Evolutionary conservation across 2,888 invertebrate genomes (phyloP).

Genomic region (Junonia oenone): DNA sequence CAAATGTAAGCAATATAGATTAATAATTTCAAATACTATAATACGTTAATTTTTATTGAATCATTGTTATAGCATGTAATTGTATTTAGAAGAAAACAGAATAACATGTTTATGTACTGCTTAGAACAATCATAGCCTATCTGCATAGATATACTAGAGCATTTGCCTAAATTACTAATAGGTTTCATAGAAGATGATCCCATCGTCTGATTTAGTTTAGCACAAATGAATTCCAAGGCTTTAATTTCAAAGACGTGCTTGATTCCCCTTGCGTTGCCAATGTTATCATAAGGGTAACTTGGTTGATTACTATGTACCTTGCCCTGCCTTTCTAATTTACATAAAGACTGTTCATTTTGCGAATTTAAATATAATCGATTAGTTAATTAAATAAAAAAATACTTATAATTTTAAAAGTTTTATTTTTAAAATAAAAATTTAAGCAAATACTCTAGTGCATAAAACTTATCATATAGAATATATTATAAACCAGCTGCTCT

Average conservation of each 20-base stretch:
- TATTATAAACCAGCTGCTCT: conserved; percentile 65
- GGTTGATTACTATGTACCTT: too few relatives aligned
- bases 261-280: neutral
- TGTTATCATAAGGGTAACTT: neutral
- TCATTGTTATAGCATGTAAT: conserved; percentile 68
- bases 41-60: conserved; percentile 58
- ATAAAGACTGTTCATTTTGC: neutral
- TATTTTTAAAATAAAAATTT: neutral
- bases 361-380: neutral
- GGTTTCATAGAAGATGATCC: neutral
- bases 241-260: neutral
- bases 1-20: conserved; percentile 78
- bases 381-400: neutral
- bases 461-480: conserved; percentile 21
- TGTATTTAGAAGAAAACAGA: conserved; percentile 51
- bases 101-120: conserved; percentile 41
- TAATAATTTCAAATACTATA: conserved; percentile 61
- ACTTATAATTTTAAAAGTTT: neutral
- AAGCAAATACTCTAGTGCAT: conserved; percentile 24
- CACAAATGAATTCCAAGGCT: too few relatives aligned
- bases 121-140: conserved; percentile 44
- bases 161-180: conserved; percentile 10
- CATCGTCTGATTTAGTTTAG: neutral
- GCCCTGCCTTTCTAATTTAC: neutral
- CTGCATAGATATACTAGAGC: conserved; percentile 18